Evolutionary conservation across 2,888 invertebrate genomes (phyloP).

Genomic region (Lasioglossum calceatum): DNA sequence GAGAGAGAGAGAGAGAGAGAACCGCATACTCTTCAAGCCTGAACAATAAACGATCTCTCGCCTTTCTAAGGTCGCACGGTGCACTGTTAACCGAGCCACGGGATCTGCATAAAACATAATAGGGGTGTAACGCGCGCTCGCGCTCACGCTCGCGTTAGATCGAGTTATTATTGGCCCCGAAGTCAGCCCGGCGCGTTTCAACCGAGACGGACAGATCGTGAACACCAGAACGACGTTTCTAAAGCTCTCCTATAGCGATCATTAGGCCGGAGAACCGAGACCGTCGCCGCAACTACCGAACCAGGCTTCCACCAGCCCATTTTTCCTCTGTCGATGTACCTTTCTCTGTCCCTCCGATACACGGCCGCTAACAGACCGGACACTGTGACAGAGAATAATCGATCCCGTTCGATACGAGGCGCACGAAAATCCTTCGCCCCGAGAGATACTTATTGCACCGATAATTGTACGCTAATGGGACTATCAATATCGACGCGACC

Average conservation of each 20-base stretch:
- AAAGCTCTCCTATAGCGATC: slow-evolving; percentile 41
- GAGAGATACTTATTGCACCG: slow-evolving; percentile 10
- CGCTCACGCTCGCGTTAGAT: slow-evolving; percentile 43
- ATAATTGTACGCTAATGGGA: slow-evolving; percentile 13
- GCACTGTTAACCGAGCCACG: slow-evolving; percentile 44
- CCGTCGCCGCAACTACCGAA: slow-evolving; percentile 25
- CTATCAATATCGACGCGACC: neutral
- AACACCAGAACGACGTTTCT: slow-evolving; percentile 29
- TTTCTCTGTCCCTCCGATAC: neutral
- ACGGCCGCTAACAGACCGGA: neutral
- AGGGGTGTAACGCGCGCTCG: slow-evolving; percentile 61
- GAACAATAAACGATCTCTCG: slow-evolving; percentile 61
- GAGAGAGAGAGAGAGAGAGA: neutral
- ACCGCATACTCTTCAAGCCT: slow-evolving; percentile 18
- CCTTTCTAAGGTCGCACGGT: slow-evolving; percentile 63
- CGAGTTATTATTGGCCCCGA: slow-evolving; percentile 50
- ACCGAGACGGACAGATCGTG: slow-evolving; percentile 27
- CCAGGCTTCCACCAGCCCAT: neutral
- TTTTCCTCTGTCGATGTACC: neutral
- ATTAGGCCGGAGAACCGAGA: slow-evolving; percentile 25
- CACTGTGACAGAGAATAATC: slow-evolving; percentile 22
- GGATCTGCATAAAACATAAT: slow-evolving; percentile 69
- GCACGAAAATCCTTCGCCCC: slow-evolving; percentile 8
- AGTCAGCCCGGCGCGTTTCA: slow-evolving; percentile 12
- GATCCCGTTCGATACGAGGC: slow-evolving; percentile 6